These are phyloP conservation scores for Cepaea hortensis DNA, from an alignment of 2,888 invertebrate genomes.

Conservation along the genomic window DNA sequence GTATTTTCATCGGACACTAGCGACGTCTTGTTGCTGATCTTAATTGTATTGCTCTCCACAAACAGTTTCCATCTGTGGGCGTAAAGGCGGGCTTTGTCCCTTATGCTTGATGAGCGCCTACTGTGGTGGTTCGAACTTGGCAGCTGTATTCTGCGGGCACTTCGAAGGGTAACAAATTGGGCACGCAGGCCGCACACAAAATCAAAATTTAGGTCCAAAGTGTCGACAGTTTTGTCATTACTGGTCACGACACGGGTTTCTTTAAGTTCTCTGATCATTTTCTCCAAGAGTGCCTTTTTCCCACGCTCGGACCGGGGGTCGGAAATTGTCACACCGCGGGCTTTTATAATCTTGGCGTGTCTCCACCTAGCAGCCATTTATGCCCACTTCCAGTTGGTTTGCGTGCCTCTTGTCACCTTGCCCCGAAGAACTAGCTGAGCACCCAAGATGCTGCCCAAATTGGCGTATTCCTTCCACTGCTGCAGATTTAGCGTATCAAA, in stretches of 20 bases:
- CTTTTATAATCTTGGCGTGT: not conserved
- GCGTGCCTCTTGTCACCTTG: slow-evolving; percentile 11
- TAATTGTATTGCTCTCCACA: too few species aligned
- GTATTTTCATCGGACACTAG: too few species aligned
- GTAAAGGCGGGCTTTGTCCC: not conserved
- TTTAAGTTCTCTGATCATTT: not conserved
- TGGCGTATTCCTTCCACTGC: not conserved
- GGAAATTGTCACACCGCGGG: not conserved
- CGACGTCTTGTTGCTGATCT: too few species aligned
- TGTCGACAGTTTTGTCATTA: slow-evolving; percentile 11
- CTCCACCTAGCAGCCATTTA: slow-evolving; percentile 32
- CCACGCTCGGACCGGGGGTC: not conserved
- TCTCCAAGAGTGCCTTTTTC: not conserved
- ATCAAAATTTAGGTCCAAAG: not conserved
- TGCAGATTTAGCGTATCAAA: slow-evolving; percentile 4
- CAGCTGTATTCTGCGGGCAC: not conserved
- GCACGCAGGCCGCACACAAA: too few species aligned
- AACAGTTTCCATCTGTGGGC: not conserved
- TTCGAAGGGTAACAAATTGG: too few species aligned
- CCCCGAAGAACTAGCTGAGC: not conserved
- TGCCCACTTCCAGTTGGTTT: slow-evolving; percentile 35
- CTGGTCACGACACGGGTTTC: not conserved
- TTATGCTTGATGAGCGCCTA: not conserved
- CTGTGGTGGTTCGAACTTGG: not conserved
- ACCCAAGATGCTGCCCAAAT: slow-evolving; percentile 3